These are phyloP conservation scores for Triplophysa siluroides DNA, from an alignment of 2,113 vertebrate genomes.

Conservation along the genomic window DNA sequence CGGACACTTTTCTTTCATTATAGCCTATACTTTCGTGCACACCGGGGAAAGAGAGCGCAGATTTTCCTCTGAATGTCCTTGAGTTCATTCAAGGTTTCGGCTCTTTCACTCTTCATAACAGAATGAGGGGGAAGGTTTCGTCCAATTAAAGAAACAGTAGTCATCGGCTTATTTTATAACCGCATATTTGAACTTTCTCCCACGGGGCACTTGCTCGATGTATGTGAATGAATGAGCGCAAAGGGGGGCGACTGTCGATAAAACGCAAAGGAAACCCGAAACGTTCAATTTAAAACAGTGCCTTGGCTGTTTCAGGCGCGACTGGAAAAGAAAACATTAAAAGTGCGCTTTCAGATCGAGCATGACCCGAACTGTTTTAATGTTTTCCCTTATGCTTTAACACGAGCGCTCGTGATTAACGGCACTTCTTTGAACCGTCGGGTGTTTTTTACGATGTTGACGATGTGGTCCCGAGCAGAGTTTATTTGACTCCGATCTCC, in stretches of 20 bases:
- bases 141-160: slow-evolving; percentile 34
- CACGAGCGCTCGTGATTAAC: slow-evolving; percentile 61
- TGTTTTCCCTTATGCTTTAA: slow-evolving; percentile 67
- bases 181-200: slow-evolving; percentile 40
- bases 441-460: slow-evolving; percentile 66
- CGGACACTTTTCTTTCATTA: slow-evolving; percentile 6
- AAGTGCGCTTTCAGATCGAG: slow-evolving; percentile 62
- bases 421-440: slow-evolving; percentile 66
- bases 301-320: slow-evolving; percentile 61
- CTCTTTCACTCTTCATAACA: slow-evolving; percentile 12
- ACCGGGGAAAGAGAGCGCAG: background rate
- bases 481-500: slow-evolving; percentile 74
- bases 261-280: slow-evolving; percentile 53
- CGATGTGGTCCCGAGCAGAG: slow-evolving; percentile 70
- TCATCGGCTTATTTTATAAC: slow-evolving; percentile 33
- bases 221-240: slow-evolving; percentile 39
- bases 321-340: slow-evolving; percentile 54
- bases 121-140: slow-evolving; percentile 23
- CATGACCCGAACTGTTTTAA: slow-evolving; percentile 59
- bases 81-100: slow-evolving; percentile 33
- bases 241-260: slow-evolving; percentile 51
- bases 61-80: background rate
- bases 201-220: slow-evolving; percentile 27
- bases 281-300: slow-evolving; percentile 72
- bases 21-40: background rate